Conservation (phyloP, 2,888 invertebrate species). For the Athetis lepigone region DNA sequence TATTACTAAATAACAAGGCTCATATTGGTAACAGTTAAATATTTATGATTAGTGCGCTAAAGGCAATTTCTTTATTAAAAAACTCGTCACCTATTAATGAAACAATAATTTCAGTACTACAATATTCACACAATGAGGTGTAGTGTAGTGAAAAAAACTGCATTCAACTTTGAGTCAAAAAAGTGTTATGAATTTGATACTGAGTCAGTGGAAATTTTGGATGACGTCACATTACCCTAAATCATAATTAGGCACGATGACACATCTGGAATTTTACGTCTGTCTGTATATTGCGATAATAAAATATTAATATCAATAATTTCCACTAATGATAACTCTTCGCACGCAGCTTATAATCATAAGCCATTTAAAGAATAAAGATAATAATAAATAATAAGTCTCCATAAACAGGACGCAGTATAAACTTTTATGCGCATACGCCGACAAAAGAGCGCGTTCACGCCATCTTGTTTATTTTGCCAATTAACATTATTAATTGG, state of each 20-base stretch:
- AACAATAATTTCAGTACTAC: too few relatives aligned
- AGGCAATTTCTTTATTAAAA: too few relatives aligned
- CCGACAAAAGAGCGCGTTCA: slow-evolving; percentile 68
- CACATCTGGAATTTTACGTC: slow-evolving; percentile 30
- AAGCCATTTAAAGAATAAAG: slow-evolving; percentile 65
- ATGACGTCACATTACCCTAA: slow-evolving; percentile 27
- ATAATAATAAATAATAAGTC: slow-evolving; percentile 61
- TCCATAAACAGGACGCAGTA: slow-evolving; percentile 66
- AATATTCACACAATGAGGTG: too few relatives aligned
- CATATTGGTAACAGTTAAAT: too few relatives aligned
- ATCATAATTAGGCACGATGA: slow-evolving; percentile 23
- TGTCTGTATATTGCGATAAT: not conserved
- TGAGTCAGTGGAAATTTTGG: slow-evolving; percentile 1
- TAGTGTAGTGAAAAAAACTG: too few relatives aligned
- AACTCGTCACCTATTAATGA: too few relatives aligned
- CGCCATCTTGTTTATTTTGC: slow-evolving; percentile 70
- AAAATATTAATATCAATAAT: slow-evolving; percentile 11
- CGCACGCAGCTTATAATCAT: slow-evolving; percentile 62
- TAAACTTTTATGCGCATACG: slow-evolving; percentile 65
- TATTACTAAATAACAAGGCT: too few relatives aligned
- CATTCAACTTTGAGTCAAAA: not conserved
- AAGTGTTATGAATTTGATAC: not conserved
- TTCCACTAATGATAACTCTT: slow-evolving; percentile 30
- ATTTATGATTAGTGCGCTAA: too few relatives aligned
- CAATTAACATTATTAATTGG: slow-evolving; percentile 65